phyloP scores from a whole-genome alignment of 2,888 invertebrate species.

The Tethea ocularis region DNA sequence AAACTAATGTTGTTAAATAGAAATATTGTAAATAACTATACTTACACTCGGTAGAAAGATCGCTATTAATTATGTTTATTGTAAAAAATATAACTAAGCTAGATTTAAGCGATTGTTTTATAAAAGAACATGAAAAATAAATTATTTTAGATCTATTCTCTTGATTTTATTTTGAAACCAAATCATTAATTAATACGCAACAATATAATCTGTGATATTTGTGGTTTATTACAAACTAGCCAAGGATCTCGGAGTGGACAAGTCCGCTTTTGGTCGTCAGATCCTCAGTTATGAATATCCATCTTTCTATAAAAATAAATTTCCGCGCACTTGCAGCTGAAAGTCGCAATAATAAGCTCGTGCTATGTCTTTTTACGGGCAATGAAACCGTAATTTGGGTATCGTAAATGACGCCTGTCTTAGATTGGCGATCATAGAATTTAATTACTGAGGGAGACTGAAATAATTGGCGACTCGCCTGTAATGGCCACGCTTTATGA shows the following conservation, averaged over 20 bases:
- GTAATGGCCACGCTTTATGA: constrained; percentile 73
- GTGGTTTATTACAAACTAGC: too few relatives aligned
- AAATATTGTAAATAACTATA: constrained; percentile 56
- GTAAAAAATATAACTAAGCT: constrained; percentile 64
- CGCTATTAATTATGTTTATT: constrained; percentile 71
- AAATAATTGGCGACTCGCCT: constrained; percentile 78
- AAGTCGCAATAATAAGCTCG: constrained; percentile 50
- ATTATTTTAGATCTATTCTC: constrained; percentile 77
- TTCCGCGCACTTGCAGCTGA: constrained; percentile 27
- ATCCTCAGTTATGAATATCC: neutral
- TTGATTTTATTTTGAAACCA: constrained; percentile 18
- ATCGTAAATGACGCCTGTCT: constrained; percentile 78
- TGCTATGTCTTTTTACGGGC: constrained; percentile 67
- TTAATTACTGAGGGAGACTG: constrained; percentile 77
- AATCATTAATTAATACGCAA: neutral
- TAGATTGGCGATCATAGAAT: constrained; percentile 78
- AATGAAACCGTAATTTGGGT: constrained; percentile 76
- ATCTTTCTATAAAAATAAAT: neutral
- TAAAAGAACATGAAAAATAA: constrained; percentile 77
- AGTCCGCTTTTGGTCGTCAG: too few relatives aligned
- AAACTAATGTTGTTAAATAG: constrained; percentile 47
- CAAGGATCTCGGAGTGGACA: too few relatives aligned
- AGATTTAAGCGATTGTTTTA: constrained; percentile 77
- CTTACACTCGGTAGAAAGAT: constrained; percentile 64
- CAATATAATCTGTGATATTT: too few relatives aligned